Conservation (phyloP, 2,888 invertebrate genomes). For the Erannis defoliaria region DNA sequence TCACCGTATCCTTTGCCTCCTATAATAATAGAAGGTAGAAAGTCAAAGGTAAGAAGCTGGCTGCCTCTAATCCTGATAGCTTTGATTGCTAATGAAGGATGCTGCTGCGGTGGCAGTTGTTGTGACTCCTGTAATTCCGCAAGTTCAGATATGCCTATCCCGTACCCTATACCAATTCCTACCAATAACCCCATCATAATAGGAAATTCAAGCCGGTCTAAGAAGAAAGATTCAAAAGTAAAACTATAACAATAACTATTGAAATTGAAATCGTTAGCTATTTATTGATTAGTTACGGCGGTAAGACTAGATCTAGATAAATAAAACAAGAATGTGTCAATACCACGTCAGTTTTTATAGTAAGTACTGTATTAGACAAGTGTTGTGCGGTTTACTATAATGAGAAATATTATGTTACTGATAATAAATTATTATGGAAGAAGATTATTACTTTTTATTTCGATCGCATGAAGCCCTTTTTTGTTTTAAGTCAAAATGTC, state of each 20-base stretch:
- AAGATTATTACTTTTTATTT: background rate
- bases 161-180: conserved; percentile 64
- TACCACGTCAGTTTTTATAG: no score
- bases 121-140: conserved; percentile 47
- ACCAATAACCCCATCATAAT: conserved; percentile 57
- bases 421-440: no score
- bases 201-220: conserved; percentile 14
- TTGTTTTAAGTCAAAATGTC: no score
- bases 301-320: background rate
- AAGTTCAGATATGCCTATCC: conserved; percentile 52
- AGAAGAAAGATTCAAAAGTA: conserved; percentile 11
- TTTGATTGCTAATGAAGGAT: conserved; percentile 53
- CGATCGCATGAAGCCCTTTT: no score
- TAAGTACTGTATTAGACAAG: background rate
- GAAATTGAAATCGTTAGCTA: background rate
- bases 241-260: conserved; percentile 3
- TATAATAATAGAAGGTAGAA: conserved; percentile 57
- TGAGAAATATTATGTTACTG: no score
- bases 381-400: background rate
- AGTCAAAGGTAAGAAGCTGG: conserved; percentile 54
- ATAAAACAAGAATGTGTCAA: no score
- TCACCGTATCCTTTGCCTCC: conserved; percentile 46
- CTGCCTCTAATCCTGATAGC: conserved; percentile 63
- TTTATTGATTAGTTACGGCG: background rate
- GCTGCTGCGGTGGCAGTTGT: conserved; percentile 43